phyloP scores from a whole-genome alignment of 2,888 invertebrate species.

The Hypena proboscidalis region DNA sequence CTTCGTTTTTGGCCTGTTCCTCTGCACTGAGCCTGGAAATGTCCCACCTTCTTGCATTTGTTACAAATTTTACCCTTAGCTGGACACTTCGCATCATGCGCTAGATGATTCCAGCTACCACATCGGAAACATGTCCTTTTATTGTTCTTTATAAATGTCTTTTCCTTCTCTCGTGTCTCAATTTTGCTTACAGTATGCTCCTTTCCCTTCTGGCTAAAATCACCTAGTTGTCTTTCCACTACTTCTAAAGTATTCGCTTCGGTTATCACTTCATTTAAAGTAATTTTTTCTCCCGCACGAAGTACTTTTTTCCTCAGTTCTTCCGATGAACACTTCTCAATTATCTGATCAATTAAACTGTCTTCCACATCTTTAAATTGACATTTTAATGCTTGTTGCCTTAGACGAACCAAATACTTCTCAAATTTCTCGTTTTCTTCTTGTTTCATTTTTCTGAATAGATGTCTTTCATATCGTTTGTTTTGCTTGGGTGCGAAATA shows the following conservation, averaged over 20 bases:
- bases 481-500: slow-evolving; percentile 24
- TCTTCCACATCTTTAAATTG: slow-evolving; percentile 26
- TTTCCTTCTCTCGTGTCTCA: too few species aligned
- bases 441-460: slow-evolving; percentile 27
- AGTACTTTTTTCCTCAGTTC: slow-evolving; percentile 33
- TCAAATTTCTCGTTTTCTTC: slow-evolving; percentile 34
- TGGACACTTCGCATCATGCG: too few species aligned
- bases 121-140: too few species aligned
- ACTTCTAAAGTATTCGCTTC: slow-evolving; percentile 37
- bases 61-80: too few species aligned
- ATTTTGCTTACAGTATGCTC: too few species aligned
- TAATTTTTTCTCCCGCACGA: slow-evolving; percentile 20
- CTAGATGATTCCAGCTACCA: too few species aligned
- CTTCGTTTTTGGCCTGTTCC: too few species aligned
- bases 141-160: too few species aligned
- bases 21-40: too few species aligned
- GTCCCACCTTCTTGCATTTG: too few species aligned
- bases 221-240: slow-evolving; percentile 14
- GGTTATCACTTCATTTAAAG: slow-evolving; percentile 24
- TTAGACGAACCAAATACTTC: slow-evolving; percentile 26
- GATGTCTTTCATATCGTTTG: slow-evolving; percentile 20
- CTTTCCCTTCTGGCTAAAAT: neutral
- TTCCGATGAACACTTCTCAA: slow-evolving; percentile 25
- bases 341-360: slow-evolving; percentile 34
- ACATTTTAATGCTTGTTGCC: slow-evolving; percentile 36